Evolutionary conservation across 2,113 vertebrate species (phyloP).

Genomic region (Ardeotis arabs): DNA sequence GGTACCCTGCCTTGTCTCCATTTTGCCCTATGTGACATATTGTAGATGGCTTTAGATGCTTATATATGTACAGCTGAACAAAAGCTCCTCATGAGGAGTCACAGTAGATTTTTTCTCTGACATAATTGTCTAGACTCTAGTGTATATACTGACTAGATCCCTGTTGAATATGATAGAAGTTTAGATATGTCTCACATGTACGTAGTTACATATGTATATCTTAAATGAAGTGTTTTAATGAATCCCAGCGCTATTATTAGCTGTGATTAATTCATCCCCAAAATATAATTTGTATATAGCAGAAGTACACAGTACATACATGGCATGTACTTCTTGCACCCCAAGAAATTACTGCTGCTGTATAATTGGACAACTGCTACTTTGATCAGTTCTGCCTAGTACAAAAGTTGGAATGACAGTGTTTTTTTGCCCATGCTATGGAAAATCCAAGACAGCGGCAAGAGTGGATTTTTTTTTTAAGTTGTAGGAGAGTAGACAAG

Average conservation of each 20-base stretch:
- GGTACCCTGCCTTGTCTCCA: background rate
- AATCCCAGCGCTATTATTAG: background rate
- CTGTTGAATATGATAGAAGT: background rate
- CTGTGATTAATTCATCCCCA: background rate
- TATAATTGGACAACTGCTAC: background rate
- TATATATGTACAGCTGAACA: background rate
- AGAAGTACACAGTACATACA: background rate
- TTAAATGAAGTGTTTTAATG: background rate
- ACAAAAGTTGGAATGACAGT: background rate
- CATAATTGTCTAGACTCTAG: background rate
- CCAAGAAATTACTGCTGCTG: background rate
- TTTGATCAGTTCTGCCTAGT: background rate
- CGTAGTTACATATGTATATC: background rate
- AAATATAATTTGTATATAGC: background rate
- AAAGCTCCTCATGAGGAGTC: background rate
- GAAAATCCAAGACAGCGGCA: background rate
- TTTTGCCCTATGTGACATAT: background rate
- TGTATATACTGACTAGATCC: background rate
- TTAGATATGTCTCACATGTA: background rate
- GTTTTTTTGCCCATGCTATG: background rate
- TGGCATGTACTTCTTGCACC: background rate
- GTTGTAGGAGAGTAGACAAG: background rate
- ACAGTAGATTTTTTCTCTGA: background rate
- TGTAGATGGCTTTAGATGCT: background rate
- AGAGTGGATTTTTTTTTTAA: background rate